phyloP scores from a whole-genome alignment of 2,113 vertebrate species.

The Melanotaenia duboulayi region DNA sequence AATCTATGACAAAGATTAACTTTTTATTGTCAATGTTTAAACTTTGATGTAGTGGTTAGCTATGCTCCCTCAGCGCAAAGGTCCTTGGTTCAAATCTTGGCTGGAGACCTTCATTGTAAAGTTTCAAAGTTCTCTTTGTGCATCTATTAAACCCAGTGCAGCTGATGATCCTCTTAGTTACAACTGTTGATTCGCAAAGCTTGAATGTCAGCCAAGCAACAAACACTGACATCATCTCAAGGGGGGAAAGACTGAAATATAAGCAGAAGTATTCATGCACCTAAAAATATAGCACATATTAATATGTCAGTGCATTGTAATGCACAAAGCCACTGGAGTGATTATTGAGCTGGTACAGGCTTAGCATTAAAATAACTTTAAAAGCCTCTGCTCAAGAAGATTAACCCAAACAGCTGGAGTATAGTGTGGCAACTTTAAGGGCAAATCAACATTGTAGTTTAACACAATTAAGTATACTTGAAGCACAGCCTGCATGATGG shows the following conservation, averaged over 20 bases:
- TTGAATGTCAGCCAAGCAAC: conserved; percentile 30
- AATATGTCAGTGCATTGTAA: conserved; percentile 26
- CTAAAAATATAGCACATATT: conserved; percentile 48
- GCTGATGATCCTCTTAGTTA: background rate
- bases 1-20: background rate
- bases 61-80: too few species aligned
- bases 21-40: too few species aligned
- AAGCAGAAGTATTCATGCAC: conserved; percentile 2
- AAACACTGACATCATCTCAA: conserved; percentile 8
- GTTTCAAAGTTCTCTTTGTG: too few species aligned
- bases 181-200: conserved; percentile 6
- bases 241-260: conserved; percentile 20
- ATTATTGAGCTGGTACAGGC: conserved; percentile 20
- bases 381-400: background rate
- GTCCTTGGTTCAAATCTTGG: too few species aligned
- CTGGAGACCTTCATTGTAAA: too few species aligned
- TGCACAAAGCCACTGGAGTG: conserved; percentile 23
- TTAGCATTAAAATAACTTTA: conserved; percentile 54
- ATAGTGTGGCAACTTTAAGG: conserved; percentile 1
- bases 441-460: background rate
- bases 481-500: too few species aligned
- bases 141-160: conserved; percentile 7
- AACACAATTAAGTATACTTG: conserved; percentile 16
- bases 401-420: background rate
- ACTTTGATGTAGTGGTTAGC: too few species aligned